Base-by-base conservation (phyloP, 2,113 vertebrate genomes). In the Anolis sagrei region DNA sequence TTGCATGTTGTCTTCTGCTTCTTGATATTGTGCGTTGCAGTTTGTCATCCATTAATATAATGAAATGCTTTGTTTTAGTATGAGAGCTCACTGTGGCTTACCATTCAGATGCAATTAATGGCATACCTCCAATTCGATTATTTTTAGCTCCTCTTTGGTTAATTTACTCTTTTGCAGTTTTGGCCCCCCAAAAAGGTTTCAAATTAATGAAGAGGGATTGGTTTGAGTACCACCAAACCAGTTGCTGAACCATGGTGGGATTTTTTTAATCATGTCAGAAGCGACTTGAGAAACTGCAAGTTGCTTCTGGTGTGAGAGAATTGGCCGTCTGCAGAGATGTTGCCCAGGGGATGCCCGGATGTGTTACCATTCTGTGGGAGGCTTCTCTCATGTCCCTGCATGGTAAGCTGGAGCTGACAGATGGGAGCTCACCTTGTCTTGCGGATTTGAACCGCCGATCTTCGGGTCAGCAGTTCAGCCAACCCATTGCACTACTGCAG, bases 31-130 rank as follows among this genome's bases (percentile, higher is more conserved):
- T 94, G 94, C 91, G 92, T 95, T 92, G 85, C 73, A 93, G 74
- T 87, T 82, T 85, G 90, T 95, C 91, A 88, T 91, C 90, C 95
- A 83, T 94, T 95, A 96, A 94, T 94, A 94, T 95, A 94, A 94
- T 95, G 93, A 94, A 94, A 93, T 90, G 85, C 82, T 95, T 94
- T 94, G 92, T 95, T 93, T 91, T 95, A 92, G 90, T 94, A 89
- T 64, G 88, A 93, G 87, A 92, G 94, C 87, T 69, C 81, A 88
- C 92, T 93, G 87, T 93, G 89, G 92, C 89, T 94, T 86, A 93
- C 82, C 58, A 6, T 93, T 96, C 90, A 86, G 92, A 94, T 79
- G 96, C 94, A 94, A 95, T 95, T 96, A 96, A 94, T 94, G 94
- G 81, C 90, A 95, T 88, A 91, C 89, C 90, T 93, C 87, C 88